These are phyloP conservation scores for Mycteria americana DNA, from an alignment of 2,797 vertebrate species.

Conservation along the genomic window DNA sequence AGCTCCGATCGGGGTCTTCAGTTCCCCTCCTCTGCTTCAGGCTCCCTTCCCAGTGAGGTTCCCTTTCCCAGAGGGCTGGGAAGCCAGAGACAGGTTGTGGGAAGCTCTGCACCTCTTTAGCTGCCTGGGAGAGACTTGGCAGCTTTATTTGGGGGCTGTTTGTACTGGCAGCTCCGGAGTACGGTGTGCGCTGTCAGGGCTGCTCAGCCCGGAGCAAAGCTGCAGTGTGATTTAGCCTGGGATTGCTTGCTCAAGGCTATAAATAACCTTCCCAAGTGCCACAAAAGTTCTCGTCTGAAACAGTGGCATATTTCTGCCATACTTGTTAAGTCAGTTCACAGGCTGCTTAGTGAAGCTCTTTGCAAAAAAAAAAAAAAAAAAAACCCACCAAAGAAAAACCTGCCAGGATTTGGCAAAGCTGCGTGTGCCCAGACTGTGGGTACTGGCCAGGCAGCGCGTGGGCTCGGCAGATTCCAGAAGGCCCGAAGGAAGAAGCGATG, in stretches of 20 bases:
- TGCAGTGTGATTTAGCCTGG: background rate
- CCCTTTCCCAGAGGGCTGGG: background rate
- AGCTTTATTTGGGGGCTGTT: conserved; percentile 27
- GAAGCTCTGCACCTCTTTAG: background rate
- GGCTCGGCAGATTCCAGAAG: background rate
- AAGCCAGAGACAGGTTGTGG: background rate
- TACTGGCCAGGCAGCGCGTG: rapidly evolving
- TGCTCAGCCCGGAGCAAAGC: conserved; percentile 22
- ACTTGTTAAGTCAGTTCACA: background rate
- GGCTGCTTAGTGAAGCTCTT: background rate
- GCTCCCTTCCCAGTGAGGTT: background rate
- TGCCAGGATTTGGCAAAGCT: background rate
- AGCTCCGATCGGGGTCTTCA: rapidly evolving
- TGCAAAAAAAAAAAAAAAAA: background rate
- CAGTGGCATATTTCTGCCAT: conserved; percentile 29
- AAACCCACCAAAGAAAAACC: background rate
- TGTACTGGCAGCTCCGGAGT: conserved; percentile 7
- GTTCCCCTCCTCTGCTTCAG: background rate
- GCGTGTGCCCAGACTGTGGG: background rate
- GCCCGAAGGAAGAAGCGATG: rapidly evolving
- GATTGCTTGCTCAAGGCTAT: conserved; percentile 30
- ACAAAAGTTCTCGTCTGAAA: conserved; percentile 12
- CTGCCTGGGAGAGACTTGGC: background rate
- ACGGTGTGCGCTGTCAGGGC: background rate
- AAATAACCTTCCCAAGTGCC: conserved; percentile 48